Base-by-base conservation (phyloP, 2,797 vertebrate species). In the Pagetopsis macropterus region DNA sequence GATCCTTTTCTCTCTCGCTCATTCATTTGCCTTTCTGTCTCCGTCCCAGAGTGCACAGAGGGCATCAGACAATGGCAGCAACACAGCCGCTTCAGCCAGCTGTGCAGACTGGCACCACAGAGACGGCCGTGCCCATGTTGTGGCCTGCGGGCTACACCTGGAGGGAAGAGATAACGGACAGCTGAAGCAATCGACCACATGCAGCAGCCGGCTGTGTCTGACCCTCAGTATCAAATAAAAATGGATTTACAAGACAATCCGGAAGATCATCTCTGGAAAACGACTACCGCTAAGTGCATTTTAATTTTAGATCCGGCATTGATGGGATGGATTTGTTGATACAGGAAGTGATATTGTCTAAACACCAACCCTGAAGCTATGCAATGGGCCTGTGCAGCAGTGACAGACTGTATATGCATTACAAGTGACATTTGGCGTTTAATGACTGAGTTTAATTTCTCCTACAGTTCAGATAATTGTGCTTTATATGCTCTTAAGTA, bases 51-150 rank as follows among this genome's bases (percentile, higher is more conserved):
- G 85, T 65, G 79, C 89, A 84, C 62, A 15, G 83, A 80, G 84
- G 88, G 79, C 89, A 87, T 83, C 75, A 67, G 81, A 91, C 90
- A 91, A 91, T 88, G 81, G 81, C 73, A 40, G 61, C 78, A 33
- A 83, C 78, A 84, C 83, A 90, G 75, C 81, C 4, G 65, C 75
- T 72, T 73, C 60, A 9, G 56, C 71, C 86, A 84, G 83, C 90
- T 81, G 90, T 87, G 87, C 78, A 58, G 88, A 66, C 85, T 85
- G 86, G 87, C 86, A 89, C 87, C 21, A 11, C 72, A 62, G 84
- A 76, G 86, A 82, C 51, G 60, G 75, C 74, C 43, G 64, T 17
- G 70, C 64, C 71, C 72, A 15, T 60, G 75, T 21, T 65, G 80
- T 66, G 81, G 33, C 73, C 75, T 41, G 54, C 65, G 0, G 71